phyloP scores from a whole-genome alignment of 2,888 invertebrate species.

The Microdon myrmicae region DNA sequence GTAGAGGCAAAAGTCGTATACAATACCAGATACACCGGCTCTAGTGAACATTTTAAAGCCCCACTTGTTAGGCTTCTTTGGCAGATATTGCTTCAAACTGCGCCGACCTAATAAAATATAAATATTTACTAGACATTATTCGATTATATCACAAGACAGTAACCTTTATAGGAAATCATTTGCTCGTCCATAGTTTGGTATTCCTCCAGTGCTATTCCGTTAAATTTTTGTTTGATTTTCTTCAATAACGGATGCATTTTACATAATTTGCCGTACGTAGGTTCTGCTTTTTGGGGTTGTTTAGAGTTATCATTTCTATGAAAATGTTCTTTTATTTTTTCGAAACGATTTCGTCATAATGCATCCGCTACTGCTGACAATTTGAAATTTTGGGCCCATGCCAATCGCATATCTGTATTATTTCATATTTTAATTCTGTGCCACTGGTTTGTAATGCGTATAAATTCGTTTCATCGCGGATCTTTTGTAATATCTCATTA shows the following conservation, averaged over 20 bases:
- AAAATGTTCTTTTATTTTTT: slow-evolving; percentile 12
- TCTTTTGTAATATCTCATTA: slow-evolving; percentile 9
- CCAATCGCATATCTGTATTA: slow-evolving; percentile 11
- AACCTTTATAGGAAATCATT: slow-evolving; percentile 32
- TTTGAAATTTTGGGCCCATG: slow-evolving; percentile 11
- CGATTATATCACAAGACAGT: too few species aligned
- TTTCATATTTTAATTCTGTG: slow-evolving; percentile 7
- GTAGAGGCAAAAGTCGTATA: too few species aligned
- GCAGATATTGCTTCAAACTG: too few species aligned
- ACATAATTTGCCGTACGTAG: slow-evolving; percentile 40
- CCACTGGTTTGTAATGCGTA: slow-evolving; percentile 13
- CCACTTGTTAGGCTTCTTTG: too few species aligned
- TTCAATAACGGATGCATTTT: slow-evolving; percentile 41
- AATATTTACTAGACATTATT: too few species aligned
- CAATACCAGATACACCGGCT: too few species aligned
- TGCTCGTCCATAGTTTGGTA: slow-evolving; percentile 53
- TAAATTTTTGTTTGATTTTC: slow-evolving; percentile 43
- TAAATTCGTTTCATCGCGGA: slow-evolving; percentile 8
- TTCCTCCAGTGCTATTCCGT: slow-evolving; percentile 28
- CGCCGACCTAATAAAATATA: too few species aligned
- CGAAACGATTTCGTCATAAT: slow-evolving; percentile 7
- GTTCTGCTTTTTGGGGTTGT: slow-evolving; percentile 12
- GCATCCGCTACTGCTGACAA: slow-evolving; percentile 8
- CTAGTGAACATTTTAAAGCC: too few species aligned
- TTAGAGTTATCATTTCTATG: slow-evolving; percentile 14